Percentiles rank a stretch among this genome's conserved stretches.
phyloP scores from a whole-genome alignment of 2,888 invertebrate genomes.

The Esperia sulphurella region DNA sequence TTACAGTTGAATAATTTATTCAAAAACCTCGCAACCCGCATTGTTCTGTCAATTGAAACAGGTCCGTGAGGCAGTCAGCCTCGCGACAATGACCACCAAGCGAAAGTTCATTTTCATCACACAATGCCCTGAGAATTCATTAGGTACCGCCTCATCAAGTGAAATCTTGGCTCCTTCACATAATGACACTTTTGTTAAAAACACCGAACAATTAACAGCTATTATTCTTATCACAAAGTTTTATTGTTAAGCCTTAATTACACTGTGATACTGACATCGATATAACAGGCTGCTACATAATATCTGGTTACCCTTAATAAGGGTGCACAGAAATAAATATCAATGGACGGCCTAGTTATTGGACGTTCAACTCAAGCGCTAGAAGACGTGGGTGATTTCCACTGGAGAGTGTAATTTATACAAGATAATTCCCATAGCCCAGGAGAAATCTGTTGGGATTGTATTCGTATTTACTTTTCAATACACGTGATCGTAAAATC shows the following conservation, averaged over 20 bases:
- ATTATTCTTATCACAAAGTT: not conserved
- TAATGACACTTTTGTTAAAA: constrained; percentile 1
- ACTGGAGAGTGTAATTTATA: too few relatives aligned
- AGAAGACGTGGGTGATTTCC: too few relatives aligned
- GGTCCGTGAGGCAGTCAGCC: constrained; percentile 1
- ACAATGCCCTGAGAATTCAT: constrained; percentile 53
- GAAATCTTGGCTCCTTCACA: constrained; percentile 37
- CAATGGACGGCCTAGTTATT: too few relatives aligned
- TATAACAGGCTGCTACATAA: too few relatives aligned
- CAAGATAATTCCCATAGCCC: too few relatives aligned
- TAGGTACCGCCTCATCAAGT: constrained; percentile 34
- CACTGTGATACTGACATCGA: not conserved
- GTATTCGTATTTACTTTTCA: too few relatives aligned
- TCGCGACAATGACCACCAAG: constrained; percentile 39
- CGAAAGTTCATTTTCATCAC: constrained; percentile 50
- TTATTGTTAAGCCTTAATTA: not conserved
- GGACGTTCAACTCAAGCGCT: too few relatives aligned
- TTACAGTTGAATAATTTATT: constrained; percentile 34
- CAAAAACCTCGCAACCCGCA: constrained; percentile 28
- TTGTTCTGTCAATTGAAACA: constrained; percentile 12
- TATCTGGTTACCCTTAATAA: too few relatives aligned
- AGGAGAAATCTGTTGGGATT: too few relatives aligned
- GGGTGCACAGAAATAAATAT: too few relatives aligned
- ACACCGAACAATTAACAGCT: not conserved
- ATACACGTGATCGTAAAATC: too few relatives aligned